Evolutionary conservation across 53 echinoderm and acorn worm species (phyloP).

Genomic region (Patiria pectinifera): DNA sequence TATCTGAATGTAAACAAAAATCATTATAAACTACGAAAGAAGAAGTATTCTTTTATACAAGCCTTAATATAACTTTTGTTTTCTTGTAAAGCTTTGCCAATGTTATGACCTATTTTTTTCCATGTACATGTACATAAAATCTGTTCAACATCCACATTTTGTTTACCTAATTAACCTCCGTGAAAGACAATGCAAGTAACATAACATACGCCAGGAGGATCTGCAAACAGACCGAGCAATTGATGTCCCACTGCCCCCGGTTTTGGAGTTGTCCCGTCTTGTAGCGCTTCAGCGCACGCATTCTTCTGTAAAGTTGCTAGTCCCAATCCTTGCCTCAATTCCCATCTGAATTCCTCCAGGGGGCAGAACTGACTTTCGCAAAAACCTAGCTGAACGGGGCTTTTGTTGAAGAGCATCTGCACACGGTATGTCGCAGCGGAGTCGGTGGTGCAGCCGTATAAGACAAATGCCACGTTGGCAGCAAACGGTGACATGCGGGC

Average conservation of each 20-base stretch:
- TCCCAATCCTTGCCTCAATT: conserved; percentile 35
- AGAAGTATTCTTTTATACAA: too few relatives aligned
- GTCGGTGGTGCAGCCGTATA: conserved; percentile 51
- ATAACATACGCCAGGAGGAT: conserved; percentile 1
- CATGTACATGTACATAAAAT: neutral
- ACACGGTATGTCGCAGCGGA: conserved; percentile 32
- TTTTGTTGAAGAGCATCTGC: conserved; percentile 69
- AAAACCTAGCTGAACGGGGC: conserved; percentile 70
- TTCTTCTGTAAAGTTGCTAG: conserved; percentile 32
- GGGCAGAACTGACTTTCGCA: conserved; percentile 73
- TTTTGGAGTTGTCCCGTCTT: neutral
- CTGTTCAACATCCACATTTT: neutral
- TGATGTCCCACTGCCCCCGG: neutral
- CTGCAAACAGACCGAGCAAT: conserved; percentile 23
- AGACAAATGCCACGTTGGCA: conserved; percentile 59
- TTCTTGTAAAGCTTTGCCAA: neutral
- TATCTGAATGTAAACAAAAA: too few relatives aligned
- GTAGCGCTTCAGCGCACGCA: conserved; percentile 9
- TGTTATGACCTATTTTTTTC: neutral
- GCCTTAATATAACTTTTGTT: too few relatives aligned
- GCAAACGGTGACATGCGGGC: conserved; percentile 55
- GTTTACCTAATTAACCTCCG: neutral
- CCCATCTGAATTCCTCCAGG: conserved; percentile 27
- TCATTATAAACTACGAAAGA: too few relatives aligned
- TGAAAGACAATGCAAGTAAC: neutral